These are phyloP conservation scores for Tyrannus savana DNA, from an alignment of 2,113 vertebrate species.

Conservation along the genomic window DNA sequence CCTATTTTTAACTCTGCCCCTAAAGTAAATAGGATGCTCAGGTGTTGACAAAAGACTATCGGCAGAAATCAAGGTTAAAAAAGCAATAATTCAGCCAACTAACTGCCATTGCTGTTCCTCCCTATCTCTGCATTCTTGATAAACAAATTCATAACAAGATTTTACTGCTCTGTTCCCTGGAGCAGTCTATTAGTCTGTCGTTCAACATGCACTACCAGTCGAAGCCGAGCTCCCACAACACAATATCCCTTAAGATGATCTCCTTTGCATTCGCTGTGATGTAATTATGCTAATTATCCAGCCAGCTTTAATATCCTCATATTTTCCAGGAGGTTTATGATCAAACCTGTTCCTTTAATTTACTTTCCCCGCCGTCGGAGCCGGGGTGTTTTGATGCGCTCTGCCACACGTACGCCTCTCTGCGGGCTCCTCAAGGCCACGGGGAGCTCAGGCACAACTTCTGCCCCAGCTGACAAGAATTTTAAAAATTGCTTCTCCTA, in stretches of 20 bases:
- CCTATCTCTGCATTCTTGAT: constrained; percentile 23
- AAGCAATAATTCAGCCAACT: constrained; percentile 21
- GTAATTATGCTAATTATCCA: constrained; percentile 58
- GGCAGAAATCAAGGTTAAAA: constrained; percentile 38
- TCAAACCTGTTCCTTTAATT: constrained; percentile 53
- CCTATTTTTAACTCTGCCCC: not conserved
- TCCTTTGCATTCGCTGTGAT: constrained; percentile 34
- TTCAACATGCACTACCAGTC: not conserved
- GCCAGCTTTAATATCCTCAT: constrained; percentile 16
- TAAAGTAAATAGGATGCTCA: not conserved
- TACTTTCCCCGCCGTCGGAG: not conserved
- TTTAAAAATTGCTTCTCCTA: not conserved
- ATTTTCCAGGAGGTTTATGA: constrained; percentile 44
- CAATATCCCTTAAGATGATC: constrained; percentile 40
- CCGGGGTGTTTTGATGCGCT: not conserved
- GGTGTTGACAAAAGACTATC: not conserved
- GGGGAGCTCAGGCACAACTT: not conserved
- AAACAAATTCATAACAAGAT: constrained; percentile 47
- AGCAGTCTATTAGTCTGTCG: constrained; percentile 39
- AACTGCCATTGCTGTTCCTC: not conserved
- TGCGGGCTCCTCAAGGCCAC: not conserved
- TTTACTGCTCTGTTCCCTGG: constrained; percentile 13
- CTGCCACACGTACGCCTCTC: not conserved
- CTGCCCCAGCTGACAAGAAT: not conserved
- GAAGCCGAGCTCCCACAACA: not conserved